Conservation (phyloP, 2,888 invertebrate genomes). For the Eupithecia subfuscata region DNA sequence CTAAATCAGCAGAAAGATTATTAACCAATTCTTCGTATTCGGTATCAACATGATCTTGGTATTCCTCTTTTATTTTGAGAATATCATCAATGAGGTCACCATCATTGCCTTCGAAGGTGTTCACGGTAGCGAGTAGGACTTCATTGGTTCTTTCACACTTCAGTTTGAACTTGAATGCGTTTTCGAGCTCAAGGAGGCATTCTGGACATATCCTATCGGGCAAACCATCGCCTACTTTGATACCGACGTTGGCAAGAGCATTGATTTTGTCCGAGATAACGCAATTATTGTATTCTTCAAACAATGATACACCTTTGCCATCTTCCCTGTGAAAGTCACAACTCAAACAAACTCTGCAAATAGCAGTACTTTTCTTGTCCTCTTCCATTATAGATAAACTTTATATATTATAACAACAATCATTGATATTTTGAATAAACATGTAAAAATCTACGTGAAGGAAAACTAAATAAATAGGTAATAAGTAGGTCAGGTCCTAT, state of each 20-base stretch:
- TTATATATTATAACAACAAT: too few relatives aligned
- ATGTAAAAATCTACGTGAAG: too few relatives aligned
- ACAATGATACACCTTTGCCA: conserved; percentile 53
- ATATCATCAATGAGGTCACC: neutral
- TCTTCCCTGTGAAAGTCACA: neutral
- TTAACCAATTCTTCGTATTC: conserved; percentile 19
- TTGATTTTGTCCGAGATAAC: conserved; percentile 64
- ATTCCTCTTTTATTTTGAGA: conserved; percentile 25
- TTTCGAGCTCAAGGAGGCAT: conserved; percentile 68
- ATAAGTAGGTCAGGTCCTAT: too few relatives aligned
- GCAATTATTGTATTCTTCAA: conserved; percentile 60
- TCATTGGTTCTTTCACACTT: conserved; percentile 66
- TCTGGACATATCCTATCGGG: conserved; percentile 67
- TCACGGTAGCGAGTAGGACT: conserved; percentile 48
- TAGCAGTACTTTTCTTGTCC: conserved; percentile 44
- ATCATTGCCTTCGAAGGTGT: conserved; percentile 2
- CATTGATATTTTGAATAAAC: too few relatives aligned
- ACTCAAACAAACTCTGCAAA: conserved; percentile 41
- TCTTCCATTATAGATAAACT: too few relatives aligned
- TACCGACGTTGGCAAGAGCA: conserved; percentile 62
- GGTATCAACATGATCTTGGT: conserved; percentile 15
- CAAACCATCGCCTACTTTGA: conserved; percentile 64
- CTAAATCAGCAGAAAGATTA: conserved; percentile 15
- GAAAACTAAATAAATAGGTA: too few relatives aligned
- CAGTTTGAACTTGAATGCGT: conserved; percentile 63